Evolutionary conservation across 2,113 vertebrate genomes (phyloP).

Genomic region (Tachuris rubrigastra): DNA sequence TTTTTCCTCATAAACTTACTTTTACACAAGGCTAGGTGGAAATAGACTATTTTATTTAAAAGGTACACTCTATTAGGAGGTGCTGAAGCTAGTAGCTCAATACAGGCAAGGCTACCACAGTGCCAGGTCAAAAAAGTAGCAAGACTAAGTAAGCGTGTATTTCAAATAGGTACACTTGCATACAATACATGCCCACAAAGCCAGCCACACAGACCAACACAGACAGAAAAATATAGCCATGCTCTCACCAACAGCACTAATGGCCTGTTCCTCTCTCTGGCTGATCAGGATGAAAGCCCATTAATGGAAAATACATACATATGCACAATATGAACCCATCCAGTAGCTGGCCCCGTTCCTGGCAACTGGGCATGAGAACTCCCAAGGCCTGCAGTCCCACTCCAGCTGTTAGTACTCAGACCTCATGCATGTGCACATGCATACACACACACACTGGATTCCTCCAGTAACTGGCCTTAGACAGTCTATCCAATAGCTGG

Average conservation of each 20-base stretch:
- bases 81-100: background rate
- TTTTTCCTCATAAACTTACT: background rate
- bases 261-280: background rate
- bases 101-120: background rate
- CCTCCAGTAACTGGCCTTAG: background rate
- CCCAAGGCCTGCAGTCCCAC: background rate
- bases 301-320: background rate
- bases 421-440: background rate
- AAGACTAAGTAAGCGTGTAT: background rate
- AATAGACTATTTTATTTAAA: background rate
- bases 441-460: background rate
- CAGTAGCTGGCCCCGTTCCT: background rate
- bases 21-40: background rate
- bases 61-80: background rate
- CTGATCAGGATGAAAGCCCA: background rate
- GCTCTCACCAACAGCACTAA: background rate
- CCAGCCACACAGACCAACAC: background rate
- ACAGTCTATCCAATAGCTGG: background rate
- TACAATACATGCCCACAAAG: background rate
- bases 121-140: background rate
- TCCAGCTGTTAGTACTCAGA: background rate
- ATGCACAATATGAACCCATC: background rate
- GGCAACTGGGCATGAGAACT: background rate
- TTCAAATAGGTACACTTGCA: background rate
- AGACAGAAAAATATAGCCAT: background rate